Evolutionary conservation across 2,888 invertebrate species (phyloP).

Genomic region (Heliconius ethilla): DNA sequence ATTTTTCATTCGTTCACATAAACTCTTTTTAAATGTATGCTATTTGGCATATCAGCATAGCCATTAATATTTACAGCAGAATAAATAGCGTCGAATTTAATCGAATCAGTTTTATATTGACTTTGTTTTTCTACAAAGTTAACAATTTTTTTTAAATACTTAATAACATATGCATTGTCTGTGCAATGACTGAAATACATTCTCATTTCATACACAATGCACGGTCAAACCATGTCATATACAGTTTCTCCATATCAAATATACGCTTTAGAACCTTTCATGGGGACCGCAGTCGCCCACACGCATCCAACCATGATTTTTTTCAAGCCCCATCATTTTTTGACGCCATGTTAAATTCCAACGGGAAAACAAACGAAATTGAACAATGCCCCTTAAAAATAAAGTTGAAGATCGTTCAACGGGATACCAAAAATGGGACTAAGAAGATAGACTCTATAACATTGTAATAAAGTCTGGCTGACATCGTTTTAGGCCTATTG

Average conservation of each 20-base stretch:
- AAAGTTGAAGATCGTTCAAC: slow-evolving; percentile 29
- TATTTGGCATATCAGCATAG: neutral
- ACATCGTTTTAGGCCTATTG: slow-evolving; percentile 59
- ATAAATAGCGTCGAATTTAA: neutral
- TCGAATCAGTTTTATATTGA: no score
- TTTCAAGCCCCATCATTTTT: slow-evolving; percentile 71
- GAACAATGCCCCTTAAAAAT: slow-evolving; percentile 30
- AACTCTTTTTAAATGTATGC: neutral
- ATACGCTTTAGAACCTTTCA: slow-evolving; percentile 41
- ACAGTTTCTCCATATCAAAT: slow-evolving; percentile 39
- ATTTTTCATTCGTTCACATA: neutral
- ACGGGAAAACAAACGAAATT: slow-evolving; percentile 40
- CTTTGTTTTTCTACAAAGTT: no score
- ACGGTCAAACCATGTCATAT: slow-evolving; percentile 15
- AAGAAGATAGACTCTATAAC: slow-evolving; percentile 53
- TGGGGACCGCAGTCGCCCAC: slow-evolving; percentile 63
- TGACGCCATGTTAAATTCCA: slow-evolving; percentile 71
- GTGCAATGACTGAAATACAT: neutral
- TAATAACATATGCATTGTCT: neutral
- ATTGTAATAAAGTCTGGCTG: slow-evolving; percentile 58
- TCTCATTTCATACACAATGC: neutral
- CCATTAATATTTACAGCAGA: neutral
- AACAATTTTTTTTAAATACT: neutral
- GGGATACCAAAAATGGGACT: slow-evolving; percentile 20
- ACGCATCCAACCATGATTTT: slow-evolving; percentile 71